A percentile compares a stretch with the other conserved stretches of the same genome.
These are phyloP conservation scores for Muntiacus reevesi DNA, from an alignment of 2,113 vertebrate genomes.

Conservation along the genomic window DNA sequence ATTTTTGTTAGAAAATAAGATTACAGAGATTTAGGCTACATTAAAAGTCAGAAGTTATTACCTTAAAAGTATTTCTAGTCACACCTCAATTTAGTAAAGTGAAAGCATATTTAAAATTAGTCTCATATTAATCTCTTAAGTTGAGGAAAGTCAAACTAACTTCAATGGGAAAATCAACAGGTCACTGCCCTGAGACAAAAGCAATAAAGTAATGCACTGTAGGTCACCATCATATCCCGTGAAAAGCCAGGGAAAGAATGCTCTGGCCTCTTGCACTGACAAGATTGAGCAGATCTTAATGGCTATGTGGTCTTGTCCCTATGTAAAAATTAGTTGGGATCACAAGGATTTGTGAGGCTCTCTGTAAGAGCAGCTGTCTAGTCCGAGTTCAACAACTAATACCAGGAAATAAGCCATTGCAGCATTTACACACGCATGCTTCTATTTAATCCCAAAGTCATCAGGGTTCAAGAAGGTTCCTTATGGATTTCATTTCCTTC, in stretches of 20 bases:
- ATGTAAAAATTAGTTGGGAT: neutral
- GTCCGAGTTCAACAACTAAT: neutral
- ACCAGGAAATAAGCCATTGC: neutral
- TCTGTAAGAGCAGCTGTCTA: neutral
- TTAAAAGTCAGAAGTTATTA: neutral
- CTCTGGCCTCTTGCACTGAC: fast-evolving
- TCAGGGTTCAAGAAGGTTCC: neutral
- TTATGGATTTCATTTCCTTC: neutral
- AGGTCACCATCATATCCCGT: neutral
- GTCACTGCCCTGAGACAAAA: neutral
- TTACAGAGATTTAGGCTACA: neutral
- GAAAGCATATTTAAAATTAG: neutral
- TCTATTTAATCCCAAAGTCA: neutral
- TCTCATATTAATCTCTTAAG: neutral
- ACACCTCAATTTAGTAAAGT: neutral
- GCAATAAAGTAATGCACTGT: neutral
- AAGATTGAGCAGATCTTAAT: neutral
- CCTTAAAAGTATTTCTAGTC: slow-evolving; percentile 4
- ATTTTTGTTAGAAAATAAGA: slow-evolving; percentile 35
- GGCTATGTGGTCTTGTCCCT: neutral
- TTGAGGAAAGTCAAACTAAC: neutral
- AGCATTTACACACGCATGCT: neutral
- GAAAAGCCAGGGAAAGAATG: neutral
- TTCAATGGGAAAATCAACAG: neutral
- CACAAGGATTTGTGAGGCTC: neutral